Conservation (phyloP, 2,113 vertebrate genomes). For the Meles meles region DNA sequence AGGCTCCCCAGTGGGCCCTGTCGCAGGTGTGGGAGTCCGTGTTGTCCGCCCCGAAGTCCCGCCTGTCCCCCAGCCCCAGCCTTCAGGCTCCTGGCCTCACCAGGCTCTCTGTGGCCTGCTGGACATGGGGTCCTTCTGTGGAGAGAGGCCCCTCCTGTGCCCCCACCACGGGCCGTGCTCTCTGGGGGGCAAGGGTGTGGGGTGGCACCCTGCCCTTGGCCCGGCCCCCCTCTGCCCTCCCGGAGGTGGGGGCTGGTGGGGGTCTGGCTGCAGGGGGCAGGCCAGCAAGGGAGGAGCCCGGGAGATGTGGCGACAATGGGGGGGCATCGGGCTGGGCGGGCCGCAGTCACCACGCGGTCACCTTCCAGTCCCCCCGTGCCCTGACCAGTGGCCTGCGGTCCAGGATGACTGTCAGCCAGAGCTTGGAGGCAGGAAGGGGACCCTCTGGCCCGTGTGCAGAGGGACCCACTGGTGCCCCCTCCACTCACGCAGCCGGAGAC, state of each 20-base stretch:
- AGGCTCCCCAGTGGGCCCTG: accelerated
- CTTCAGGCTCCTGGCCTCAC: not conserved
- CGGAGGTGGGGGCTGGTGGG: not conserved
- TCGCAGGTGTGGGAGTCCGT: accelerated
- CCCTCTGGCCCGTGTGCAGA: accelerated
- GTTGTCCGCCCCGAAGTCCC: accelerated
- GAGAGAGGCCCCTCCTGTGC: not conserved
- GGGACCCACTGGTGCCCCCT: not conserved
- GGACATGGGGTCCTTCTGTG: not conserved
- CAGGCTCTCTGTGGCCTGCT: not conserved
- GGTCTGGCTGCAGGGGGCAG: not conserved
- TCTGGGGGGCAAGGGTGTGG: not conserved
- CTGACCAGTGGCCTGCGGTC: accelerated
- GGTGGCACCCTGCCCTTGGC: accelerated
- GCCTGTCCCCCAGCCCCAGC: not conserved
- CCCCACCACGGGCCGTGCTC: accelerated
- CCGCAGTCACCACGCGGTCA: accelerated
- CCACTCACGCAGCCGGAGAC: accelerated
- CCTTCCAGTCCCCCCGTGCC: accelerated
- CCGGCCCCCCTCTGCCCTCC: accelerated
- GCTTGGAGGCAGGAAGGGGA: no score
- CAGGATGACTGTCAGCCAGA: accelerated
- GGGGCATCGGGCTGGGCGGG: not conserved
- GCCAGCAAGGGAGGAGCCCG: not conserved
- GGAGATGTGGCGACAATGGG: accelerated